Evolutionary conservation across 2,888 invertebrate species (phyloP).

Genomic region (Euzetes globulus): DNA sequence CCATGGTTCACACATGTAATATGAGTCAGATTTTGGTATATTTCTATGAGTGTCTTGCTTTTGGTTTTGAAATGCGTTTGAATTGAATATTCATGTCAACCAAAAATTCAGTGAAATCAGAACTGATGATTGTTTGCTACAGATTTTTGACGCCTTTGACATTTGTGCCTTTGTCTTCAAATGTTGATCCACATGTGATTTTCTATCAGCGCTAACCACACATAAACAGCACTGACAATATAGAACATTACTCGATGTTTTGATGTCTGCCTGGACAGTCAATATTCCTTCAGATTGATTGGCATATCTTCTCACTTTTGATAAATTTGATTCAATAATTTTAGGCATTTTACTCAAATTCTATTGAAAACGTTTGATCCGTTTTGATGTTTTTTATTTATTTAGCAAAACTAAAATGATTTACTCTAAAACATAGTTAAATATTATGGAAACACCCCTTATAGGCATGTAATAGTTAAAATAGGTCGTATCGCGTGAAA

Average conservation of each 20-base stretch:
- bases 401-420: no score
- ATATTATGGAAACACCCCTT: no score
- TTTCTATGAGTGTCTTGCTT: background rate
- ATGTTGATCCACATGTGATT: background rate
- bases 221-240: background rate
- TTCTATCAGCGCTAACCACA: background rate
- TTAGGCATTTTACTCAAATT: slow-evolving; percentile 8
- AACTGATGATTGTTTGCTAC: background rate
- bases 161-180: background rate
- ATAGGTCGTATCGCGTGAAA: no score
- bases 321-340: background rate
- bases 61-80: no score
- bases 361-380: no score
- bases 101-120: no score
- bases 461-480: no score
- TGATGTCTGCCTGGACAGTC: background rate
- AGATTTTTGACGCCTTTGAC: background rate
- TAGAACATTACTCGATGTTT: background rate
- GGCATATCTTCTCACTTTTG: background rate
- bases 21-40: background rate
- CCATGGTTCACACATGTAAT: background rate
- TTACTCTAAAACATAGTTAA: no score
- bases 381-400: no score
- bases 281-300: background rate
- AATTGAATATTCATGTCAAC: no score